Percentiles rank a stretch among this genome's conserved stretches.
phyloP scores from a whole-genome alignment of 2,113 vertebrate genomes.

The Cyprinodon variegatus region DNA sequence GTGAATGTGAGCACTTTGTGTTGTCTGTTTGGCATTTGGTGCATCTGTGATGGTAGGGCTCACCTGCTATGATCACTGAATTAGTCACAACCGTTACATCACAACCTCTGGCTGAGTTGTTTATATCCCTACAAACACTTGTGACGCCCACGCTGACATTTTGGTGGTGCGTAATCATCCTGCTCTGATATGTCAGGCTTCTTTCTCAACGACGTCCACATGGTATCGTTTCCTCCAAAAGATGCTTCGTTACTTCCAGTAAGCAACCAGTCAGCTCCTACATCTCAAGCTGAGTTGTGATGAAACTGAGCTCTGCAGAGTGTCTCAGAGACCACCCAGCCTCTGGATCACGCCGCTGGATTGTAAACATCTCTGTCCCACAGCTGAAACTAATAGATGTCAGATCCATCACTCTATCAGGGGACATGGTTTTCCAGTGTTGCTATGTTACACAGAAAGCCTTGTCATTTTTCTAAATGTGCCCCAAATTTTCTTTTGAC shows the following conservation, averaged over 20 bases:
- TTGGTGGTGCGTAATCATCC: slow-evolving; percentile 42
- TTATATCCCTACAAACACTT: slow-evolving; percentile 51
- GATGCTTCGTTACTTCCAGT: slow-evolving; percentile 67
- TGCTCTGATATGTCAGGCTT: slow-evolving; percentile 47
- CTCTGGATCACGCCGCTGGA: slow-evolving; percentile 59
- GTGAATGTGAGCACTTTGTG: slow-evolving; percentile 6
- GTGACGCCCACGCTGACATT: slow-evolving; percentile 53
- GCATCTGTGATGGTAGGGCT: slow-evolving; percentile 25
- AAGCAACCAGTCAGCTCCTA: slow-evolving; percentile 60
- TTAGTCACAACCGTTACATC: slow-evolving; percentile 55
- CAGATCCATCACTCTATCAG: slow-evolving; percentile 63
- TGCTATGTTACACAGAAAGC: slow-evolving; percentile 20
- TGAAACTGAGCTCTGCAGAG: slow-evolving; percentile 48
- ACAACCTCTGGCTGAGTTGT: slow-evolving; percentile 48
- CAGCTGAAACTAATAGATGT: slow-evolving; percentile 78
- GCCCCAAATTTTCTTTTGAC: slow-evolving; percentile 32
- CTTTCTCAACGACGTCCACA: slow-evolving; percentile 60
- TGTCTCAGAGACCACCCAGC: slow-evolving; percentile 74
- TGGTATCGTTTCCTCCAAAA: slow-evolving; percentile 60
- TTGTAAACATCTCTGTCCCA: slow-evolving; percentile 67
- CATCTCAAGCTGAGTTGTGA: slow-evolving; percentile 56
- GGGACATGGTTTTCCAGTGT: slow-evolving; percentile 39
- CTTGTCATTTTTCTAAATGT: slow-evolving; percentile 36
- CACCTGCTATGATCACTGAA: slow-evolving; percentile 54
- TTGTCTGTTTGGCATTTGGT: slow-evolving; percentile 20